Percentiles rank a stretch among this genome's conserved stretches.
phyloP scores from a whole-genome alignment of 1,140 invertebrate genomes.

The Apocrypta bakeri region DNA sequence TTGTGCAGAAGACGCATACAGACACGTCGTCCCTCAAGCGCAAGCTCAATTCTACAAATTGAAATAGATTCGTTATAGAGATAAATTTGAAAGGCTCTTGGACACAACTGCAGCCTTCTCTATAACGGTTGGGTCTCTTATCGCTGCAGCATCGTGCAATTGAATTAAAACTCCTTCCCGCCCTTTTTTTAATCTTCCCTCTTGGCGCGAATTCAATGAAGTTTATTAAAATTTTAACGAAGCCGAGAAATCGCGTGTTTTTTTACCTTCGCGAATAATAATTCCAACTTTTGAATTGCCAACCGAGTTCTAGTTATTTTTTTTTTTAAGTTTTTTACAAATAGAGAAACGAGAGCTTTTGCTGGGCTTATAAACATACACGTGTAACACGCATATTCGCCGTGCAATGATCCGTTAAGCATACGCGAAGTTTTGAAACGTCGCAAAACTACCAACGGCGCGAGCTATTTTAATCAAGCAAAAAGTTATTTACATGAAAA shows the following conservation, averaged over 20 bases:
- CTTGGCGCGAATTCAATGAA: background rate
- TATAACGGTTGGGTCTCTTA: background rate
- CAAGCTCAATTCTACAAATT: background rate
- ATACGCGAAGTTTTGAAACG: background rate
- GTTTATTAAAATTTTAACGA: background rate
- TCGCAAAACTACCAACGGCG: background rate
- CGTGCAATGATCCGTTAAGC: background rate
- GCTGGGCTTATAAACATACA: too few species aligned
- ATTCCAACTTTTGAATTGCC: background rate
- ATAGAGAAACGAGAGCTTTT: background rate
- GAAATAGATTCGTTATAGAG: background rate
- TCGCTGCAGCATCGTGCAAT: background rate
- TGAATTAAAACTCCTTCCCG: slow-evolving; percentile 3
- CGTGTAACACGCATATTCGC: too few species aligned
- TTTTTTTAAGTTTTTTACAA: too few species aligned
- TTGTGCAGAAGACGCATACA: background rate
- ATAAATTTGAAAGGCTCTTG: background rate
- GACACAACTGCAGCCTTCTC: background rate
- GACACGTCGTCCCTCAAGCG: background rate
- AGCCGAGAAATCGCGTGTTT: background rate
- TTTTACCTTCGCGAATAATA: background rate
- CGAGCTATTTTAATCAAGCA: background rate
- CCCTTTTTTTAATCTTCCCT: background rate
- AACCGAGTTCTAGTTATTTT: too few species aligned
- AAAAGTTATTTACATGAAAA: slow-evolving; percentile 11